Evolutionary conservation across 1,140 invertebrate genomes (phyloP).

Genomic region (Aleiodes sp.): DNA sequence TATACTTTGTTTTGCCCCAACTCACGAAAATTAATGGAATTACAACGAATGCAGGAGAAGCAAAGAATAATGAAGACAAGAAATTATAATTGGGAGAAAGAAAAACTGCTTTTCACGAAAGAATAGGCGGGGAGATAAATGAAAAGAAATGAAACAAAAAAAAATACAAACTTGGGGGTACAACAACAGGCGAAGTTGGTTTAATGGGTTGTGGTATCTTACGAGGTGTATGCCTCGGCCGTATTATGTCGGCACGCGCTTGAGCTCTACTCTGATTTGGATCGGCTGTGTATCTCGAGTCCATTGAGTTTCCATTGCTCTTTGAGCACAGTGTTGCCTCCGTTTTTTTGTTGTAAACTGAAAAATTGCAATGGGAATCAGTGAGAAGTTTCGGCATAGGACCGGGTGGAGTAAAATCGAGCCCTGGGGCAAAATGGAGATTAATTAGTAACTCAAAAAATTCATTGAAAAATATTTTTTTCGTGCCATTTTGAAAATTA

Average conservation of each 20-base stretch:
- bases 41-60: no score
- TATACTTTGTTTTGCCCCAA: no score
- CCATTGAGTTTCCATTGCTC: slow-evolving; percentile 75
- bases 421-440: no score
- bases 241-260: slow-evolving; percentile 76
- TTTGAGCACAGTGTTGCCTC: slow-evolving; percentile 71
- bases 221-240: slow-evolving; percentile 75
- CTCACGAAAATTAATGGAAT: no score
- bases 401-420: neutral
- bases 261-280: slow-evolving; percentile 76
- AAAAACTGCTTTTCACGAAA: no score
- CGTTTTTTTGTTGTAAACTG: slow-evolving; percentile 73
- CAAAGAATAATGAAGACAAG: no score
- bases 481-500: no score
- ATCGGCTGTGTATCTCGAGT: slow-evolving; percentile 77
- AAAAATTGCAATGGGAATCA: slow-evolving; percentile 37
- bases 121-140: no score
- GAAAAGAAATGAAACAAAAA: slow-evolving; percentile 40
- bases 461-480: no score
- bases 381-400: neutral
- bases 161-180: slow-evolving; percentile 65
- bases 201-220: slow-evolving; percentile 64
- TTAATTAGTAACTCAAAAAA: no score
- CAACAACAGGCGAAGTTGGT: slow-evolving; percentile 61
- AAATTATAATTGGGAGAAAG: no score